Evolutionary conservation across 2,888 invertebrate species (phyloP), one percentile per base, ranked within the genome.

Genomic region (Eumerus sabulonum): DNA sequence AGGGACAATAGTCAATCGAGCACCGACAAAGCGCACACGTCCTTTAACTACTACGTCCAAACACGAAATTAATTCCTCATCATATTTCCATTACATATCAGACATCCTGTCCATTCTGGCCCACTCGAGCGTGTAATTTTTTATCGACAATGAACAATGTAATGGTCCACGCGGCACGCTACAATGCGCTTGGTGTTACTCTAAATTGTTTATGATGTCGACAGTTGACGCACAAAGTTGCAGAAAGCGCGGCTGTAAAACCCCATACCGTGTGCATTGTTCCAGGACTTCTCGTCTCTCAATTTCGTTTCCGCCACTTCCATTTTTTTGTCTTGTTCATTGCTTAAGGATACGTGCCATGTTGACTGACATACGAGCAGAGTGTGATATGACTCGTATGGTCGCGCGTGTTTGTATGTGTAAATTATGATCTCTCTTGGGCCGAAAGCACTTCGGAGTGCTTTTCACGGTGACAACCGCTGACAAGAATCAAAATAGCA

Each of bases 401-500:
- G n/a, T n/a, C n/a, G n/a, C 27, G 27, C 7, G 27, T 27, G 14
- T 27, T 14, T 63, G 27, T 19, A 14, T 51, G 38, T 45, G 36
- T 19, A 57, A 50, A 64, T 63, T 72, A 63, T 72, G 71, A 72
- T 72, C 71, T 57, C 57, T 72, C 50, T 19, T 19, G 51, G 57
- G 45, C 63, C 57, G 50, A 71, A 51, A 71, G 44, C 36, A 62
- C 63, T 72, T 71, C 63, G 51, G 63, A 72, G 71, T 72, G 71
- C 71, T 72, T 72, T 63, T 63, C 45, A 57, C 44, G 35, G 71
- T 64, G 71, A 72, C 71, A 72, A 72, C 71, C 71, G 71, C 71
- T 72, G 71, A 72, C 63, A 72, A 72, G 71, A 72, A 72, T 72
- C 71, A 72, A 72, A 64, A 72, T 64, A 62, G 63, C 71, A 45